Evolutionary conservation across 1,140 invertebrate genomes (phyloP).

Genomic region (Drosophila neocordata): DNA sequence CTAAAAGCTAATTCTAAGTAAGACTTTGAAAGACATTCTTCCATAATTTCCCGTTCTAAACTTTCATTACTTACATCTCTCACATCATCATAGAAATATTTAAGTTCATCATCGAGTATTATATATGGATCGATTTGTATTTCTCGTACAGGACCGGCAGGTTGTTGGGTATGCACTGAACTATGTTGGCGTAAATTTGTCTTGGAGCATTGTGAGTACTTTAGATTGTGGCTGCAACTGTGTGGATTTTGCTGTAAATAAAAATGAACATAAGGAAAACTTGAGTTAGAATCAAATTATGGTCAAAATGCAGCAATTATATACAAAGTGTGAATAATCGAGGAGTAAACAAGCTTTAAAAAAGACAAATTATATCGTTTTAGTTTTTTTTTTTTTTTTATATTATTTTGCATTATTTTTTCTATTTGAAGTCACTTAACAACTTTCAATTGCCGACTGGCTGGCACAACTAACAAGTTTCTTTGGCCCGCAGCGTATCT

Average conservation of each 20-base stretch:
- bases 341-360: slow-evolving; percentile 34
- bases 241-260: slow-evolving; percentile 49
- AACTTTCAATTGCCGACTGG: slow-evolving; percentile 68
- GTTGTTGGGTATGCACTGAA: slow-evolving; percentile 87
- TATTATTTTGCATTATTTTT: background rate
- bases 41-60: background rate
- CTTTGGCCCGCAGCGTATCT: slow-evolving; percentile 25
- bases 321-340: slow-evolving; percentile 65
- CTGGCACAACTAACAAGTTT: slow-evolving; percentile 67
- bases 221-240: slow-evolving; percentile 42
- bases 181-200: slow-evolving; percentile 82
- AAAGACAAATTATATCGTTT: slow-evolving; percentile 1
- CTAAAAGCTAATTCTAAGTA: no score
- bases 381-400: background rate
- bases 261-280: background rate
- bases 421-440: slow-evolving; percentile 62
- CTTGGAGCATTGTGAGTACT: slow-evolving; percentile 40
- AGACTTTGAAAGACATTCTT: no score
- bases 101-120: slow-evolving; percentile 92
- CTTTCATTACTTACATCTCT: slow-evolving; percentile 86
- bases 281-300: slow-evolving; percentile 34
- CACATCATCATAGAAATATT: slow-evolving; percentile 91
- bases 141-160: slow-evolving; percentile 89
- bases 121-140: slow-evolving; percentile 93
- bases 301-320: slow-evolving; percentile 56